Base-by-base conservation (phyloP, 2,888 invertebrate genomes). In the Unio pictorum region DNA sequence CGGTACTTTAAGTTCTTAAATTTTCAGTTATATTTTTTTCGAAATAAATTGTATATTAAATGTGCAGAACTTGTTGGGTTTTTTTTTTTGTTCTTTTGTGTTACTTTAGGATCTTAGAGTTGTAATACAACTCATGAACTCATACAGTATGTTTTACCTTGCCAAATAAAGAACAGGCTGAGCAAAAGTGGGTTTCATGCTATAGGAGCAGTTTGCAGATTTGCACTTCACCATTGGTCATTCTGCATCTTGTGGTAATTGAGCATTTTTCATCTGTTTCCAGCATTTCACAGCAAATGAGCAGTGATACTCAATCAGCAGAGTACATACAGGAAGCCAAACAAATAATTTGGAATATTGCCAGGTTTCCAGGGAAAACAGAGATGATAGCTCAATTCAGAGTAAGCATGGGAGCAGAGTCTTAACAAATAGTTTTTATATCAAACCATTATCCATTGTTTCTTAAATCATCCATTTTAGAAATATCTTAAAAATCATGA, bases 331-430 rank as follows among this genome's bases (percentile, higher is more conserved):
- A 75, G 23, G 71, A 73, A 45, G 80, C 84, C 45, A 79, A 80
- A 67, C 78, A 80, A 34, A 78, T 89, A 23, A 45, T 77, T 7
- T 89, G 89, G 88, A 82, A 75, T 61, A 75, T 88, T 4, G 84
- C 84, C 55, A 84, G 81, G 64, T 66, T 88, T 57, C 79, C 81
- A 11, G 87, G 88, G 1, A 81, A 81, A 62, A 79, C 82, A 56
- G 87, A 88, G 73, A 79, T 79, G 45, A 75, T 80, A n/a, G 86
- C 87, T 54, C 81, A 83, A 66, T 86, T 89, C 66, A 86, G 87
- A 81, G 89, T 88, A 82, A 68, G 78, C 71, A n/a, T 15, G 3
- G 45, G 15, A 15, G 11, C 45, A 45, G 11, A 1, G 45, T 45
- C 45, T 3, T 6, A 7, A 64, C n/a, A 64, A 7, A 54, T 1